Evolutionary conservation across 2,888 invertebrate genomes (phyloP).

Genomic region (Lithophane socia): DNA sequence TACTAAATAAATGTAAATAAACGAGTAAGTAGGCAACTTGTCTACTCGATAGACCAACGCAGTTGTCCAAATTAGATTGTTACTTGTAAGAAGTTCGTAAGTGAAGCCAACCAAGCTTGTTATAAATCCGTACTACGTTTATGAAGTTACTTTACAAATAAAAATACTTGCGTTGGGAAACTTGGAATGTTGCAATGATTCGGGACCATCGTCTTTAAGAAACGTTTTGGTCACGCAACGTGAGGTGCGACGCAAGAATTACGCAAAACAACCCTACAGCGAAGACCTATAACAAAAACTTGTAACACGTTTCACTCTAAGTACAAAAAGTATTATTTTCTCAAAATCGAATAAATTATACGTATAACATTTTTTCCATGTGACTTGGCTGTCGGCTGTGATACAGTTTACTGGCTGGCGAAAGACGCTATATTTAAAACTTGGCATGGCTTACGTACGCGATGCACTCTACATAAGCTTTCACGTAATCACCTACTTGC

Average conservation of each 20-base stretch:
- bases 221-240: neutral
- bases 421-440: slow-evolving; percentile 81
- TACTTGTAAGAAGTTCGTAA: neutral
- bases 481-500: slow-evolving; percentile 69
- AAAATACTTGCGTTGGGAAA: neutral
- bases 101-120: neutral
- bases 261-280: slow-evolving; percentile 6
- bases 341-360: slow-evolving; percentile 43
- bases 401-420: slow-evolving; percentile 75
- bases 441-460: slow-evolving; percentile 78
- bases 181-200: neutral
- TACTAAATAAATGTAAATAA: neutral
- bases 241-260: neutral
- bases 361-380: slow-evolving; percentile 70
- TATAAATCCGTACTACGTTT: neutral
- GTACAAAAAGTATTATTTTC: slow-evolving; percentile 14
- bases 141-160: fast-evolving
- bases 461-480: slow-evolving; percentile 71
- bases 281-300: slow-evolving; percentile 4
- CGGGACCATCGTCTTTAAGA: neutral
- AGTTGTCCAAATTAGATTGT: neutral
- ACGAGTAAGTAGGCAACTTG: neutral
- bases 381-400: slow-evolving; percentile 80
- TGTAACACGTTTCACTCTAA: neutral
- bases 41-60: neutral